Percentiles rank a stretch among this genome's conserved stretches.
Evolutionary conservation across 2,797 vertebrate species (phyloP).

Genomic region (Picus viridis): DNA sequence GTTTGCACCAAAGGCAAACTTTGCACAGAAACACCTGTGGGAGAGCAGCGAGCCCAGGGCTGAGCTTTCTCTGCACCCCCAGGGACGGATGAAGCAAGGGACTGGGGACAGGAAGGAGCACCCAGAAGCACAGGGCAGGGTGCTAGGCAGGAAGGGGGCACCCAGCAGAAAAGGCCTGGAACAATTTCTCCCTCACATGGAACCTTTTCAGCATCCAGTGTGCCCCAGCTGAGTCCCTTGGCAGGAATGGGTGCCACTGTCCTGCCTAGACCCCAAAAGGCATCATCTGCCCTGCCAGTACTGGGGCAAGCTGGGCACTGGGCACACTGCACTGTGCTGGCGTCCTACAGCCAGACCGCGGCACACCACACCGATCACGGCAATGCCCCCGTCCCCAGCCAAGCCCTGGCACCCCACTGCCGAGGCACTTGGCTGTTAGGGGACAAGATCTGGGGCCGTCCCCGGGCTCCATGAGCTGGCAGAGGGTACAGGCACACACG

Average conservation of each 20-base stretch:
- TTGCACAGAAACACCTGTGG: conserved; percentile 48
- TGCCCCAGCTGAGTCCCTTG: background rate
- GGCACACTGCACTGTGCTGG: too few relatives aligned
- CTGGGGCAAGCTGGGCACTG: rapidly evolving
- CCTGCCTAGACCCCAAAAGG: background rate
- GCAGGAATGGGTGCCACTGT: background rate
- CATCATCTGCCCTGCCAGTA: rapidly evolving
- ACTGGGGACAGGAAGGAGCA: background rate
- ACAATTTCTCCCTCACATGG: rapidly evolving
- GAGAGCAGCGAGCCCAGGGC: background rate
- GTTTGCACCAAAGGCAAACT: conserved; percentile 67
- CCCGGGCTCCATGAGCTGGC: background rate
- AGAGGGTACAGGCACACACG: background rate
- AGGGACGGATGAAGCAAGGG: rapidly evolving
- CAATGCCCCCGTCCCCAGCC: background rate
- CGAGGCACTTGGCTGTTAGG: background rate
- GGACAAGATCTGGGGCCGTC: background rate
- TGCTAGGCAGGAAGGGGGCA: background rate
- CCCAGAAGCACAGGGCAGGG: background rate
- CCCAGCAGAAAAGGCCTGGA: rapidly evolving
- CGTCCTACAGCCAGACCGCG: too few relatives aligned
- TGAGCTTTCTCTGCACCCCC: background rate
- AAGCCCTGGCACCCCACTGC: background rate
- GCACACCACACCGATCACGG: rapidly evolving
- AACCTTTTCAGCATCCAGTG: rapidly evolving